Evolutionary conservation across 2,888 invertebrate genomes (phyloP).

Genomic region (Rambutsinella grinnellia): DNA sequence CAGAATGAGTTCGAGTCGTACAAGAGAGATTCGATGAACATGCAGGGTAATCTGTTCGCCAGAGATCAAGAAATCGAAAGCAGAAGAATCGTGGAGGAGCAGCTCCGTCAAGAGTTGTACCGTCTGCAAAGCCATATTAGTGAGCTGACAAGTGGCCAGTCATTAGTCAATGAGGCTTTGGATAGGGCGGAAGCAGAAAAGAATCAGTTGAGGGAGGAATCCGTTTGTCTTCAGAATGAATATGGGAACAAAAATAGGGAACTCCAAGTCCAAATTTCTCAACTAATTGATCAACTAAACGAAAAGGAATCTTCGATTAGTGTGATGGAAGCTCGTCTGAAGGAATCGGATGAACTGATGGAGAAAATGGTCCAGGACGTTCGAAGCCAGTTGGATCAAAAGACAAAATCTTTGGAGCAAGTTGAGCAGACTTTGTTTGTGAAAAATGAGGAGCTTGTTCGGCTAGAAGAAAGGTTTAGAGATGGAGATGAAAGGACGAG

Average conservation of each 20-base stretch:
- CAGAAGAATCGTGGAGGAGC: not conserved
- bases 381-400: slow-evolving; percentile 75
- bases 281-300: slow-evolving; percentile 54
- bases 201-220: slow-evolving; percentile 43
- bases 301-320: slow-evolving; percentile 51
- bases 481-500: slow-evolving; percentile 37
- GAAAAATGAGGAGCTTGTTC: slow-evolving; percentile 53
- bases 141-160: slow-evolving; percentile 1
- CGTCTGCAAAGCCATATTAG: slow-evolving; percentile 3
- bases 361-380: slow-evolving; percentile 70
- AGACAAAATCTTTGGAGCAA: slow-evolving; percentile 75
- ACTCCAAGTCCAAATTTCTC: slow-evolving; percentile 49
- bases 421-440: slow-evolving; percentile 67
- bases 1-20: slow-evolving; percentile 30
- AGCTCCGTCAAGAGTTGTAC: slow-evolving; percentile 11
- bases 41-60: not conserved
- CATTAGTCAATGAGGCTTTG: slow-evolving; percentile 31
- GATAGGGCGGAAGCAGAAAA: slow-evolving; percentile 38
- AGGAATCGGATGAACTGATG: slow-evolving; percentile 42
- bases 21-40: not conserved
- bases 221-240: slow-evolving; percentile 42
- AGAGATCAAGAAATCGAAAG: slow-evolving; percentile 21
- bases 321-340: slow-evolving; percentile 45
- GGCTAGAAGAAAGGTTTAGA: slow-evolving; percentile 42
- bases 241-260: slow-evolving; percentile 41